phyloP scores from a whole-genome alignment of 2,888 invertebrate genomes.

The Microplitis manilae region DNA sequence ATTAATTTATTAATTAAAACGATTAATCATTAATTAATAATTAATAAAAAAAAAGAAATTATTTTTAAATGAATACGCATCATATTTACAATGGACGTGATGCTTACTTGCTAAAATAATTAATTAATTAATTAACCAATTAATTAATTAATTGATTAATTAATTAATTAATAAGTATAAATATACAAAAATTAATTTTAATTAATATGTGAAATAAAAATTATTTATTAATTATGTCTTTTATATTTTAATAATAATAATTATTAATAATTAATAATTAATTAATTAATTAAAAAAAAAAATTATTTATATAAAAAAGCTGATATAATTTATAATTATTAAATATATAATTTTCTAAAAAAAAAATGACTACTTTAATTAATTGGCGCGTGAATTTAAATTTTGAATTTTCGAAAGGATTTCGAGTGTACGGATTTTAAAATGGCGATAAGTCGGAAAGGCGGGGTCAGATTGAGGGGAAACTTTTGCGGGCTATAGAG shows the following conservation, averaged over 20 bases:
- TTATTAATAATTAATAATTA: conserved; percentile 42
- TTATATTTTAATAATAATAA: conserved; percentile 55
- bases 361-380: conserved; percentile 3
- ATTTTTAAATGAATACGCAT: conserved; percentile 64
- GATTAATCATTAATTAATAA: neutral
- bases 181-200: neutral
- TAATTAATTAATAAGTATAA: neutral
- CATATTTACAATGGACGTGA: conserved; percentile 69
- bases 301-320: neutral
- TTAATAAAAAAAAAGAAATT: conserved; percentile 33
- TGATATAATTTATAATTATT: neutral
- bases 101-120: conserved; percentile 48
- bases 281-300: neutral
- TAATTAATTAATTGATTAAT: conserved; percentile 26
- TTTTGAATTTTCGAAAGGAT: no score
- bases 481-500: no score
- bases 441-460: no score
- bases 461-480: no score
- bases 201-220: conserved; percentile 23
- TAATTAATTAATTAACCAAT: conserved; percentile 21
- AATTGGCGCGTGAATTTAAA: neutral
- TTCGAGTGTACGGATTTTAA: no score
- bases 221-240: conserved; percentile 40
- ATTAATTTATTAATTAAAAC: conserved; percentile 54
- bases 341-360: neutral